Conservation (phyloP, 2,797 vertebrate species). For the Apogon hyalosoma region DNA sequence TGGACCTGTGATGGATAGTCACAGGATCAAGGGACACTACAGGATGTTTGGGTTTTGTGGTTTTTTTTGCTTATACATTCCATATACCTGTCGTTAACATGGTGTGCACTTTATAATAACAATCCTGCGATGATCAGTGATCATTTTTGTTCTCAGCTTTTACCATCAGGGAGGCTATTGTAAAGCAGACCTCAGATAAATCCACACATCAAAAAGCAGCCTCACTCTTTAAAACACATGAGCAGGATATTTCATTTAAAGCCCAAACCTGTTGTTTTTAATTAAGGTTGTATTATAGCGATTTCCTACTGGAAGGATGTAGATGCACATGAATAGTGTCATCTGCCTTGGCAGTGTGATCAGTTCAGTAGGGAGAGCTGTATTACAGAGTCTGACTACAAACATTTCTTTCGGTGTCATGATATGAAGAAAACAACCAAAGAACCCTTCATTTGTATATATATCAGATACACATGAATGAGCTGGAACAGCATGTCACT, state of each 20-base stretch:
- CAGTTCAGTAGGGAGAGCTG: too few relatives aligned
- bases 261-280: not conserved
- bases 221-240: not conserved
- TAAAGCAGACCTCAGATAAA: not conserved
- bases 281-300: not conserved
- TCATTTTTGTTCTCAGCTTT: constrained; percentile 6
- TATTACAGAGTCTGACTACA: too few relatives aligned
- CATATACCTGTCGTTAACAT: not conserved
- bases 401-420: too few relatives aligned
- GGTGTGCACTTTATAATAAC: not conserved
- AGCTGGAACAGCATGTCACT: too few relatives aligned
- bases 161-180: not conserved
- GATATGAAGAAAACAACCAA: too few relatives aligned
- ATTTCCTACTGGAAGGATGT: not conserved
- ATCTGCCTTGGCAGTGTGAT: not conserved
- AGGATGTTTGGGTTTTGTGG: not conserved
- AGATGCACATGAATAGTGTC: not conserved
- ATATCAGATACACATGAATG: too few relatives aligned
- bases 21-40: too few relatives aligned
- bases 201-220: not conserved
- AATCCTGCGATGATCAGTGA: not conserved
- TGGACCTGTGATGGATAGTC: too few relatives aligned
- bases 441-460: too few relatives aligned
- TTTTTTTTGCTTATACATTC: not conserved
- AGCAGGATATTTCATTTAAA: not conserved